Conservation (phyloP, 1,140 invertebrate genomes). For the Lepidurus arcticus region DNA sequence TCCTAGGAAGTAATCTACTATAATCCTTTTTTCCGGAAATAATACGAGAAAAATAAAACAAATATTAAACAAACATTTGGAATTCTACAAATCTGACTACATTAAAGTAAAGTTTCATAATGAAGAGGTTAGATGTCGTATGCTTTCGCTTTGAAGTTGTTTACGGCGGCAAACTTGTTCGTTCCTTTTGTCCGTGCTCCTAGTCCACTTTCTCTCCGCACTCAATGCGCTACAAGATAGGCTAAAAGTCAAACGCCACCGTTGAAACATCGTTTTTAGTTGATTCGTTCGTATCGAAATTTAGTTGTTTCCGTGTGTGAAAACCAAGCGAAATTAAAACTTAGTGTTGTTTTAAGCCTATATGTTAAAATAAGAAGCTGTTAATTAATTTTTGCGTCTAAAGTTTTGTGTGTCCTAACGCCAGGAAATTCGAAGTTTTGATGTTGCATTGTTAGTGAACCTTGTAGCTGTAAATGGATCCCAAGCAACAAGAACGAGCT, state of each 20-base stretch:
- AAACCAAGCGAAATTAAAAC: not conserved
- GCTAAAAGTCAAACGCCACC: not conserved
- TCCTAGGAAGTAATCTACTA: no score
- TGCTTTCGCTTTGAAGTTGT: not conserved
- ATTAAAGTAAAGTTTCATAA: no score
- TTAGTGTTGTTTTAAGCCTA: not conserved
- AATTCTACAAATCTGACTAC: no score
- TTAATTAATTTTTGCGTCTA: not conserved
- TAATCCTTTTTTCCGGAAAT: no score
- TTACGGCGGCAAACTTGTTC: not conserved
- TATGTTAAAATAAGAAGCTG: not conserved
- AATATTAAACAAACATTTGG: no score
- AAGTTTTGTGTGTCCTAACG: not conserved
- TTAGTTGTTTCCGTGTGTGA: not conserved
- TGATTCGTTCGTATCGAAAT: not conserved
- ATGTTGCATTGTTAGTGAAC: not conserved
- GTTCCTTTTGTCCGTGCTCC: not conserved
- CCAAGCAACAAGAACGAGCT: not conserved
- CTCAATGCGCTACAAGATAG: not conserved
- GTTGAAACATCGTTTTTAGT: constrained; percentile 5
- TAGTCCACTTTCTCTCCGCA: not conserved
- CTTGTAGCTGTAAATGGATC: not conserved
- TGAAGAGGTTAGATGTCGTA: not conserved
- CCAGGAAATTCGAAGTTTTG: not conserved
- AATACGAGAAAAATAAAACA: no score